Conservation (phyloP, 2,888 invertebrate genomes). For the Plebejus argus region DNA sequence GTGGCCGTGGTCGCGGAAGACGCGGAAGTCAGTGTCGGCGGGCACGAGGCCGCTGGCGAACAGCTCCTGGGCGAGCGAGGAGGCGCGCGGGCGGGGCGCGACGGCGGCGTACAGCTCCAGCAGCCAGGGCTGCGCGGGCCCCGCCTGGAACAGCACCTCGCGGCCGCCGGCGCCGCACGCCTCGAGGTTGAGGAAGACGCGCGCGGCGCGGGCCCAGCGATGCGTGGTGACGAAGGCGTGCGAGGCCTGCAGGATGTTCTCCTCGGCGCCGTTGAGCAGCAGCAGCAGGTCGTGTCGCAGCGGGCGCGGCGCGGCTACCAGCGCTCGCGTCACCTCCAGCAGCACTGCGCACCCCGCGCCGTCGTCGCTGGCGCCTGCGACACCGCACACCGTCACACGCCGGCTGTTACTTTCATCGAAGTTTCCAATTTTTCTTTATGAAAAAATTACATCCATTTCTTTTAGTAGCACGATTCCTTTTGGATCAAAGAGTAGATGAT, state of each 20-base stretch:
- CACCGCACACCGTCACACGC: neutral
- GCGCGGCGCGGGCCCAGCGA: slow-evolving; percentile 86
- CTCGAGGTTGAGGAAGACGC: slow-evolving; percentile 92
- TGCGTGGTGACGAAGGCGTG: slow-evolving; percentile 96
- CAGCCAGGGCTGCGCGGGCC: slow-evolving; percentile 86
- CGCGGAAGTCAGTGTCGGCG: slow-evolving; percentile 95
- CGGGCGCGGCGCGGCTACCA: slow-evolving; percentile 79
- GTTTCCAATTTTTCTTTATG: no score
- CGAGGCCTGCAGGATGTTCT: slow-evolving; percentile 91
- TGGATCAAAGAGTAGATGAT: no score
- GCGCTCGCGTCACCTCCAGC: slow-evolving; percentile 89
- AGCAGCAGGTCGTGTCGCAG: slow-evolving; percentile 89
- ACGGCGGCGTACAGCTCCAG: slow-evolving; percentile 85
- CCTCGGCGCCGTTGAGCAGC: slow-evolving; percentile 95
- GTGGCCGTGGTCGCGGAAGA: slow-evolving; percentile 93
- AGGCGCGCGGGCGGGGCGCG: slow-evolving; percentile 92
- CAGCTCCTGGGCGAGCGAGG: slow-evolving; percentile 92
- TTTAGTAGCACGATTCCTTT: no score
- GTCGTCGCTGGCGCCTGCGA: slow-evolving; percentile 91
- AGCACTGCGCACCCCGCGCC: slow-evolving; percentile 93
- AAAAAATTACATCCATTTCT: no score
- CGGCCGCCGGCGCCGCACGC: slow-evolving; percentile 94
- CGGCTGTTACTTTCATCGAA: no score
- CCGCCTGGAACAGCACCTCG: slow-evolving; percentile 93
- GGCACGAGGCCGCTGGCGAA: slow-evolving; percentile 94